phyloP scores from a whole-genome alignment of 2,113 vertebrate species.

The Lasiurus cinereus region DNA sequence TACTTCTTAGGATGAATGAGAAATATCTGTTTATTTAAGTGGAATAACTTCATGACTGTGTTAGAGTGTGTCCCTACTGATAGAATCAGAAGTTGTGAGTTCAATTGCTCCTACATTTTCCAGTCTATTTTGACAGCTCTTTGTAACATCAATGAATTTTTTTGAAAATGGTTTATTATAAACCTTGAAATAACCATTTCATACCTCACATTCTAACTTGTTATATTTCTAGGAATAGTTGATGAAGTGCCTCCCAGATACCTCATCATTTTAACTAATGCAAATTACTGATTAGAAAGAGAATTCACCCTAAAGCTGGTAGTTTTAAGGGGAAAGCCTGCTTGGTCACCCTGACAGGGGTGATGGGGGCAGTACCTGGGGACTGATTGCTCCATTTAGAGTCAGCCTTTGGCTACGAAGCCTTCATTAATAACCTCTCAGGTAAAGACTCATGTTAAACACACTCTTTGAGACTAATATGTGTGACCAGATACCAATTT shows the following conservation, averaged over 20 bases:
- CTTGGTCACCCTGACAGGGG: rapidly evolving
- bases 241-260: neutral
- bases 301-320: neutral
- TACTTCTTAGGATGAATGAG: conserved; percentile 67
- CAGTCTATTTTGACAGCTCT: conserved; percentile 21
- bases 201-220: conserved; percentile 1
- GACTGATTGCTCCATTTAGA: neutral
- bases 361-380: neutral
- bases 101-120: conserved; percentile 17
- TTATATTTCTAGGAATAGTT: conserved; percentile 7
- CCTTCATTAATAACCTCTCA: neutral
- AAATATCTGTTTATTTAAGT: conserved; percentile 67
- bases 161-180: conserved; percentile 54
- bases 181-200: conserved; percentile 58
- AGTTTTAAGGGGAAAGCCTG: neutral
- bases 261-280: neutral
- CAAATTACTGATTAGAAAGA: neutral
- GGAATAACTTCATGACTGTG: conserved; percentile 28
- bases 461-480: neutral
- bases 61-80: conserved; percentile 34
- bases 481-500: neutral
- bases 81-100: neutral
- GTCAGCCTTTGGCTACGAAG: too few species aligned
- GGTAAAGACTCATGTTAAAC: neutral
- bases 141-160: neutral